Conservation (phyloP, 2,113 vertebrate species). For the Philantomba maxwellii region DNA sequence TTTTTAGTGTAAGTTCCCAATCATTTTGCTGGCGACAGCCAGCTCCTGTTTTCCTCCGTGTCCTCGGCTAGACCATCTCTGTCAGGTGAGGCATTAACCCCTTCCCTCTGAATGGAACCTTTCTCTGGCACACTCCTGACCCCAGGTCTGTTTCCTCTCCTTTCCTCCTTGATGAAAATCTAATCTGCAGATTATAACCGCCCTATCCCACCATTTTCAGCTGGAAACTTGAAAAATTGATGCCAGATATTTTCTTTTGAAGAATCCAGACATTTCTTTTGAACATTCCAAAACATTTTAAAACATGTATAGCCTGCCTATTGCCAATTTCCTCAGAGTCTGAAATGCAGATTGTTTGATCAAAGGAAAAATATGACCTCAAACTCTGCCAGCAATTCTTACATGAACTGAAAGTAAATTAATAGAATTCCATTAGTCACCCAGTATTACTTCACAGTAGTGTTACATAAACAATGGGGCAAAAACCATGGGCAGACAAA, state of each 20-base stretch:
- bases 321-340: not conserved
- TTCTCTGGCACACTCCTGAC: not conserved
- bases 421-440: not conserved
- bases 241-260: not conserved
- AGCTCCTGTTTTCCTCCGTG: not conserved
- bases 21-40: not conserved
- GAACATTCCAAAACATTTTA: slow-evolving; percentile 6
- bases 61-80: not conserved
- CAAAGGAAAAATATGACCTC: slow-evolving; percentile 32
- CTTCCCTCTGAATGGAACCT: not conserved
- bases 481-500: not conserved
- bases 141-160: not conserved
- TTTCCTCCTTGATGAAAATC: not conserved
- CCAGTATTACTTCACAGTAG: not conserved
- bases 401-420: slow-evolving; percentile 34
- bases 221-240: not conserved
- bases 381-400: not conserved
- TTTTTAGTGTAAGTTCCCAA: not conserved
- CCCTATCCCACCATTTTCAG: not conserved
- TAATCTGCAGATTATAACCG: not conserved
- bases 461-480: not conserved
- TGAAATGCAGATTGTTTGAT: slow-evolving; percentile 5
- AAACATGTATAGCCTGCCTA: not conserved
- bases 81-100: not conserved
- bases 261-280: not conserved